Evolutionary conservation across 2,113 vertebrate species (phyloP).

Genomic region (Phasianus colchicus): DNA sequence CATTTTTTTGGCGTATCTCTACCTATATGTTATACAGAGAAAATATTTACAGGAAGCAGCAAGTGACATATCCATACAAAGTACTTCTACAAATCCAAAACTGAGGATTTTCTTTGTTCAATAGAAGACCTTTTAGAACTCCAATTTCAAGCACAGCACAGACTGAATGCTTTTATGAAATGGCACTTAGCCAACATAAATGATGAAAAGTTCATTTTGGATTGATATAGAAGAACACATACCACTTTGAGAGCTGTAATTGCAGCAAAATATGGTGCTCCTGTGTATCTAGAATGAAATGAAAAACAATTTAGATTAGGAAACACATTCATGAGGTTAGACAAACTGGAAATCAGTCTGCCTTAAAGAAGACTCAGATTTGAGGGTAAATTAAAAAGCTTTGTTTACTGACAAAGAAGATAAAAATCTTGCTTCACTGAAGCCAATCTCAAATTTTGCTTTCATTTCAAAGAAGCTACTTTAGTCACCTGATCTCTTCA

Average conservation of each 20-base stretch:
- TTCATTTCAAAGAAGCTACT: neutral
- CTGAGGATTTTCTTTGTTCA: neutral
- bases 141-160: neutral
- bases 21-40: neutral
- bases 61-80: neutral
- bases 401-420: neutral
- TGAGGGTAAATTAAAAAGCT: neutral
- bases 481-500: neutral
- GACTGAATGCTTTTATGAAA: neutral
- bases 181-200: neutral
- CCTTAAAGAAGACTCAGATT: neutral
- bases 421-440: neutral
- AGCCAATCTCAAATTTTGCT: neutral
- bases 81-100: neutral
- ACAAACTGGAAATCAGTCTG: neutral
- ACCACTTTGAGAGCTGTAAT: constrained; percentile 98
- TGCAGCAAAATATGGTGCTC: constrained; percentile 96
- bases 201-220: neutral
- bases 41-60: neutral
- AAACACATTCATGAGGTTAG: neutral
- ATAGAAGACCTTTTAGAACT: neutral
- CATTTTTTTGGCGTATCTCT: neutral
- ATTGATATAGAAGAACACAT: constrained; percentile 50
- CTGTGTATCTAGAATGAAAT: constrained; percentile 87
- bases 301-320: neutral